Evolutionary conservation across 2,113 vertebrate species (phyloP).

Genomic region (Helogale parvula): DNA sequence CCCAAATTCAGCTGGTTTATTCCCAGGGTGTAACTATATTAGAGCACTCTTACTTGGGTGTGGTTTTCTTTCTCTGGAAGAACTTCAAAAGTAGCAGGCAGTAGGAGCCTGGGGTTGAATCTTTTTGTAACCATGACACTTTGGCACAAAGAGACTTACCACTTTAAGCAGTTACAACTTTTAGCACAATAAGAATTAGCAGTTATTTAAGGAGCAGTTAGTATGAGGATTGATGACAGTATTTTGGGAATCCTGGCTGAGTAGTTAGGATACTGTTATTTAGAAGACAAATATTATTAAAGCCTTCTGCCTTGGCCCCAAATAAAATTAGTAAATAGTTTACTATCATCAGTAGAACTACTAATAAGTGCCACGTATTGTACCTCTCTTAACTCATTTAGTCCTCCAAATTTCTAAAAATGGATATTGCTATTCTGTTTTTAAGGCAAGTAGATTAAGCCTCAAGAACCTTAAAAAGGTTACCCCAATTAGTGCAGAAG

Average conservation of each 20-base stretch:
- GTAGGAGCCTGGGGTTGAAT: constrained; percentile 47
- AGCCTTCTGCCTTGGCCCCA: background rate
- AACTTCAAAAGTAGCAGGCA: constrained; percentile 69
- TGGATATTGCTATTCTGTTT: background rate
- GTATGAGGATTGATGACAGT: background rate
- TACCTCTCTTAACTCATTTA: background rate
- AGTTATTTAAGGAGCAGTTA: constrained; percentile 41
- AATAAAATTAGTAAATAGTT: constrained; percentile 30
- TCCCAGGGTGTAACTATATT: constrained; percentile 66
- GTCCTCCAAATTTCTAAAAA: background rate
- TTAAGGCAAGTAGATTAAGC: background rate
- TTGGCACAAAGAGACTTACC: constrained; percentile 57
- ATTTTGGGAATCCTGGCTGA: constrained; percentile 26
- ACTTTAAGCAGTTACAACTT: constrained; percentile 46
- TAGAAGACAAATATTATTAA: constrained; percentile 31
- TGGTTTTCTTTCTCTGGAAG: constrained; percentile 68
- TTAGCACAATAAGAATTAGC: constrained; percentile 47
- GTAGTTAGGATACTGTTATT: constrained; percentile 43
- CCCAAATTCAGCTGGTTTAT: constrained; percentile 42
- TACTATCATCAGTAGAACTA: background rate
- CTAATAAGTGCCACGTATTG: background rate
- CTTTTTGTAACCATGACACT: constrained; percentile 56
- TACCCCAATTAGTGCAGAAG: background rate
- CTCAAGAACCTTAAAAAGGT: background rate
- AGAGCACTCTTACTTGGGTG: constrained; percentile 68